Evolutionary conservation across 1,140 invertebrate species (phyloP).

Genomic region (Ladona fulva): DNA sequence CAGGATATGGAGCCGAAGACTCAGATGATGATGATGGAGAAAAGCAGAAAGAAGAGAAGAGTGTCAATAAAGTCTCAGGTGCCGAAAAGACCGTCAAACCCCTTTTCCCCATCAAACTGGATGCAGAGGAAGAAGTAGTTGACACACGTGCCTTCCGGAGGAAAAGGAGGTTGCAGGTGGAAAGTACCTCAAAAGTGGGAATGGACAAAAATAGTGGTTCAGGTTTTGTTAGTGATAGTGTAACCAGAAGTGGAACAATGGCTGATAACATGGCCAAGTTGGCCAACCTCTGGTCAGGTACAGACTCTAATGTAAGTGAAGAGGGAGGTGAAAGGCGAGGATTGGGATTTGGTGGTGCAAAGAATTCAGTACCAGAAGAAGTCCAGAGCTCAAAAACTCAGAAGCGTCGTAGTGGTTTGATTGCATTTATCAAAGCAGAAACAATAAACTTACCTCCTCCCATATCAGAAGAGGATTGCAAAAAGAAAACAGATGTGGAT

Average conservation of each 20-base stretch:
- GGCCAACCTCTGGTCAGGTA: background rate
- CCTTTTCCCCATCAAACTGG: slow-evolving; percentile 25
- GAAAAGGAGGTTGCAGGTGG: slow-evolving; percentile 28
- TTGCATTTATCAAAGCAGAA: slow-evolving; percentile 37
- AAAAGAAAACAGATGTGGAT: slow-evolving; percentile 24
- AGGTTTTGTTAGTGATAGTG: background rate
- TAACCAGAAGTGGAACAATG: background rate
- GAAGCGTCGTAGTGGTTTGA: slow-evolving; percentile 29
- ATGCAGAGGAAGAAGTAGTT: background rate
- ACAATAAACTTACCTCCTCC: slow-evolving; percentile 22
- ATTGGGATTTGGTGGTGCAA: slow-evolving; percentile 22
- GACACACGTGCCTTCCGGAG: slow-evolving; percentile 34
- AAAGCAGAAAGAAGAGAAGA: background rate
- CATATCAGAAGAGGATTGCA: slow-evolving; percentile 20
- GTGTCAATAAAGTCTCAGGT: slow-evolving; percentile 19
- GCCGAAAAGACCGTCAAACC: slow-evolving; percentile 17
- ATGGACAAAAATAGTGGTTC: background rate
- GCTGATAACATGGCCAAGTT: background rate
- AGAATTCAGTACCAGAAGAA: background rate
- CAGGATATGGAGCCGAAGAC: slow-evolving; percentile 43
- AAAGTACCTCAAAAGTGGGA: background rate
- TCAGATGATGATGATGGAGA: slow-evolving; percentile 40
- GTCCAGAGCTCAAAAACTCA: slow-evolving; percentile 22
- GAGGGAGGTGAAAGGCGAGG: slow-evolving; percentile 21
- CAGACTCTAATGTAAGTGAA: background rate